Conservation (phyloP, 2,797 vertebrate species). For the Spea hammondii region DNA sequence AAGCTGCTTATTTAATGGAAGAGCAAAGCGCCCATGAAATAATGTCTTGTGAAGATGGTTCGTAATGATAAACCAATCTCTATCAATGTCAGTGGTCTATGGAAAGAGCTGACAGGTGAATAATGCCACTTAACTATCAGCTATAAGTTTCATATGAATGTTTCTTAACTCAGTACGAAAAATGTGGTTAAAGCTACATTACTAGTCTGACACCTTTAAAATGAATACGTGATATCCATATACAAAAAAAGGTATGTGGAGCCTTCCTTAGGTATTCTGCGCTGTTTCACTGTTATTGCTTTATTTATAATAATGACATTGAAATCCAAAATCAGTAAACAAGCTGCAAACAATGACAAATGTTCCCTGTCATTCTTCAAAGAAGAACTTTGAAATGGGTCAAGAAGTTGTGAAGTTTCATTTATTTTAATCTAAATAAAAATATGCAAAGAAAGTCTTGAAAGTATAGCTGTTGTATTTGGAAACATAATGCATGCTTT, state of each 20-base stretch:
- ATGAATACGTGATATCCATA: neutral
- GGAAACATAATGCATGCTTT: too few species aligned
- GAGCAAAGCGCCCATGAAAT: slow-evolving; percentile 36
- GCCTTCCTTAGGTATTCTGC: neutral
- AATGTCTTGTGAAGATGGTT: slow-evolving; percentile 14
- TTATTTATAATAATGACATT: neutral
- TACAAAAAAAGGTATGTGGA: neutral
- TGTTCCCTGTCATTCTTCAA: too few species aligned
- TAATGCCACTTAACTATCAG: slow-evolving; percentile 33
- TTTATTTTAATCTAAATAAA: too few species aligned
- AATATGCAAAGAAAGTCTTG: too few species aligned
- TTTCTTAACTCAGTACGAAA: slow-evolving; percentile 25
- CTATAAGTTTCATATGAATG: slow-evolving; percentile 38
- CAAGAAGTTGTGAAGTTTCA: too few species aligned
- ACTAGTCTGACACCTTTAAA: slow-evolving; percentile 28
- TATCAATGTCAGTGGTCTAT: slow-evolving; percentile 30
- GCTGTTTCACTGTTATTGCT: neutral
- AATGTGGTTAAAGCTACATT: slow-evolving; percentile 29
- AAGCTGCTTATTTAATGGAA: slow-evolving; percentile 40
- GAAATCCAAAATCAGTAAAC: too few species aligned
- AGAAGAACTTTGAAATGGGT: too few species aligned
- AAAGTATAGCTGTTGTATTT: too few species aligned
- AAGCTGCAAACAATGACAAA: too few species aligned
- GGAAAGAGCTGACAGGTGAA: slow-evolving; percentile 39
- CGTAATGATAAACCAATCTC: slow-evolving; percentile 36